phyloP scores from a whole-genome alignment of 1,140 invertebrate genomes.

The Drosophila biarmipes region DNA sequence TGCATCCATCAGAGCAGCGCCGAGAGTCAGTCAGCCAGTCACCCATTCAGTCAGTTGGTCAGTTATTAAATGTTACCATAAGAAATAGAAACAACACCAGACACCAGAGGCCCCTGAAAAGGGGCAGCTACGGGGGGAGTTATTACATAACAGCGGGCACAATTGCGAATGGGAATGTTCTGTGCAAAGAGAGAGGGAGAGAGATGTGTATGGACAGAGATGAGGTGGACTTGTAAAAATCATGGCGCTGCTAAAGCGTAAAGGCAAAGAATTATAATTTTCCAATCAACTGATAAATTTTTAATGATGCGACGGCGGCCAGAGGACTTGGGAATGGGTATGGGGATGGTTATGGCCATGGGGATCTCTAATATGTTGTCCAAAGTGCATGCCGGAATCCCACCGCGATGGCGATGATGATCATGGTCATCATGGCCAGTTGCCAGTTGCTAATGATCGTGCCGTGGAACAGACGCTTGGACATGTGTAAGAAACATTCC shows the following conservation, averaged over 20 bases:
- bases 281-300: slow-evolving; percentile 83
- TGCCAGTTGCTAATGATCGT: not conserved
- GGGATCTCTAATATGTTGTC: slow-evolving; percentile 67
- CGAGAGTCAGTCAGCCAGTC: slow-evolving; percentile 13
- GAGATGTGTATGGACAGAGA: not conserved
- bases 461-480: slow-evolving; percentile 2
- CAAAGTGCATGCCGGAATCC: slow-evolving; percentile 74
- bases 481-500: slow-evolving; percentile 80
- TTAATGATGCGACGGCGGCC: slow-evolving; percentile 67
- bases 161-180: slow-evolving; percentile 19
- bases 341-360: not conserved
- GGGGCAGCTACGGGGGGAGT: slow-evolving; percentile 15
- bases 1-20: slow-evolving; percentile 53
- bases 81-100: slow-evolving; percentile 46
- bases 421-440: slow-evolving; percentile 20
- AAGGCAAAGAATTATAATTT: slow-evolving; percentile 83
- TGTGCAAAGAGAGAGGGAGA: not conserved
- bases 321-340: slow-evolving; percentile 4
- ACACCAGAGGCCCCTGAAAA: not conserved
- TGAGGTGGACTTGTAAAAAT: slow-evolving; percentile 59
- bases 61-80: slow-evolving; percentile 77
- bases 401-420: not conserved
- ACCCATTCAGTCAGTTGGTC: slow-evolving; percentile 44
- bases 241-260: slow-evolving; percentile 69
- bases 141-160: slow-evolving; percentile 64